A percentile compares a stretch with the other conserved stretches of the same genome.
These are phyloP conservation scores for Dallia pectoralis DNA, from an alignment of 2,797 vertebrate species.

Conservation along the genomic window DNA sequence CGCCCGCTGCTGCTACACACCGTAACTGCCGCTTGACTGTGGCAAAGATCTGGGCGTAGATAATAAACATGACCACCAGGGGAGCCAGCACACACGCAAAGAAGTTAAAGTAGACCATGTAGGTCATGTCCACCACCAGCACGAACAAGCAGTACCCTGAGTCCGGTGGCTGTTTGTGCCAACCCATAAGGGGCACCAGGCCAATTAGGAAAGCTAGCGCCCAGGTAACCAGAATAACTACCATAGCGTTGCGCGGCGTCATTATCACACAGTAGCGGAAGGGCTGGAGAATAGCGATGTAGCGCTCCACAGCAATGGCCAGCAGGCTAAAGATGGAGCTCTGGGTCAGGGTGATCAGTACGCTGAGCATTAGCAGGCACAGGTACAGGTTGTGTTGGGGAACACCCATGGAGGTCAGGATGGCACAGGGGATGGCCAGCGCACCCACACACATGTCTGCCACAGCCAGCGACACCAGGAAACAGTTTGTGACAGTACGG, in stretches of 20 bases:
- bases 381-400: conserved; percentile 70
- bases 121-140: conserved; percentile 67
- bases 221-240: conserved; percentile 72
- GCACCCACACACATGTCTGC: conserved; percentile 76
- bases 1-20: conserved; percentile 54
- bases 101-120: conserved; percentile 75
- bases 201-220: conserved; percentile 67
- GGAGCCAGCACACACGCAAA: conserved; percentile 67
- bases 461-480: conserved; percentile 75
- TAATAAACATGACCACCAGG: conserved; percentile 73
- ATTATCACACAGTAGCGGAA: conserved; percentile 73
- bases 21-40: conserved; percentile 68
- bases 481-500: conserved; percentile 79
- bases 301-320: conserved; percentile 77
- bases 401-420: conserved; percentile 73
- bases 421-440: conserved; percentile 78
- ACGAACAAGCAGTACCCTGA: conserved; percentile 70
- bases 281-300: conserved; percentile 79
- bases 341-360: conserved; percentile 78
- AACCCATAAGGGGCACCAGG: conserved; percentile 76
- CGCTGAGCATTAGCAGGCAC: conserved; percentile 78
- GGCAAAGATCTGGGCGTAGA: conserved; percentile 72
- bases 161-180: conserved; percentile 65
- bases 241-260: conserved; percentile 66
- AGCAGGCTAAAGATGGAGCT: conserved; percentile 81